Evolutionary conservation across 2,113 vertebrate species (phyloP), one percentile per base, ranked within the genome.

Genomic region (Phalacrocorax carbo): DNA sequence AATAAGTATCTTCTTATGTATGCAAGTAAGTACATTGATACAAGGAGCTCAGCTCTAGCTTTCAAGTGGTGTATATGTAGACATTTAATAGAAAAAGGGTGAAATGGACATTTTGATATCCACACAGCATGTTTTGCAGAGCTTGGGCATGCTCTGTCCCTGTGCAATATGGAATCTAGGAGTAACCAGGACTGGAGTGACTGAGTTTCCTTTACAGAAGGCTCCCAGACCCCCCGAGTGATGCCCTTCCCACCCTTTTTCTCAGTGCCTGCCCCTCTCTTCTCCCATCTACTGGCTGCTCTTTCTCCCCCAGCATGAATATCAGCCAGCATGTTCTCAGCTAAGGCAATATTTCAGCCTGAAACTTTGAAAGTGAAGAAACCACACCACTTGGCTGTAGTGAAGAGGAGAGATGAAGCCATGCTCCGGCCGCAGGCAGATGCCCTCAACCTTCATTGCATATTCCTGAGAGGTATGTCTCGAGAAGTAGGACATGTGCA

Each of bases 211-310:
- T 40, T 40, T 72, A 58, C 40, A 72, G 40, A 38, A 60, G 61
- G 40, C 17, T 48, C 27, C 17, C 21, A 38, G 52, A 7, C 9
- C 4, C 23, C 36, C 10, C 8, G 26, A 42, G 15, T 1, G 0
- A 21, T 65, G 57, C 27, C 16, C 8, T 72, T 61, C 40, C 58
- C 11, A 9, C 0, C 0, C 21, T 20, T 10, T 55, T 49, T 40
- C 65, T 49, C 19, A 8, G 18, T 22, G 25, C 29, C 34, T 48
- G 32, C 15, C 10, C 13, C 22, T 5, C 1, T 54, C 38, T 34
- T 69, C 27, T 44, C 54, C n/a, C 15, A 16, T 6, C 29, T 52
- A 2, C 48, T 20, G 44, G 23, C 58, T 68, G 52, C 20, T 29
- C n/a, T 52, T 21, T 42, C 52, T 32, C 58, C 25, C 21, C 32